Evolutionary conservation across 2,113 vertebrate species (phyloP).

Genomic region (Archilochus colubris): DNA sequence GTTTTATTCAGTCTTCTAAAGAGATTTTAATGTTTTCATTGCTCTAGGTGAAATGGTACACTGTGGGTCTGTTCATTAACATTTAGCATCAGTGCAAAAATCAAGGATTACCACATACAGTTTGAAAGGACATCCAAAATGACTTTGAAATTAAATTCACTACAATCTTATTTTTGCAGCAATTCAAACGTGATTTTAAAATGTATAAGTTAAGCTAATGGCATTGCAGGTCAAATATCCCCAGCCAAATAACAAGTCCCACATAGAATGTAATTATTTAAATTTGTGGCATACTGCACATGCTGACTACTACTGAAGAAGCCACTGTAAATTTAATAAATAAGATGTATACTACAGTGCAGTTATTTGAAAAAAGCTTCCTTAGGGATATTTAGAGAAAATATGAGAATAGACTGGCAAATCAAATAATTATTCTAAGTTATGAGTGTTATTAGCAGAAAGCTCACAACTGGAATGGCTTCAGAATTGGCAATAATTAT

Average conservation of each 20-base stretch:
- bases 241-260: conserved; percentile 59
- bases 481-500: not conserved
- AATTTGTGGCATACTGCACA: conserved; percentile 37
- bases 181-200: conserved; percentile 78
- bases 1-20: conserved; percentile 85
- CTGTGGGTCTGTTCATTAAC: conserved; percentile 81
- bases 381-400: not conserved
- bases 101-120: conserved; percentile 78
- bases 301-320: conserved; percentile 27
- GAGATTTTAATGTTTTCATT: conserved; percentile 86
- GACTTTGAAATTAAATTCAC: conserved; percentile 82
- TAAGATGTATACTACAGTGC: not conserved
- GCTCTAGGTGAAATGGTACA: conserved; percentile 79
- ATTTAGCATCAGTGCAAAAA: conserved; percentile 78
- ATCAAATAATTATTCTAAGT: not conserved
- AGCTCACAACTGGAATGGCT: not conserved
- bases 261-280: conserved; percentile 72
- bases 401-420: not conserved
- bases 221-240: conserved; percentile 74
- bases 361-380: not conserved
- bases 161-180: conserved; percentile 75
- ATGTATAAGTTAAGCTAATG: conserved; percentile 77
- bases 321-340: conserved; percentile 54
- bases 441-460: not conserved
- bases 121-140: conserved; percentile 76